Evolutionary conservation across 2,113 vertebrate genomes (phyloP), one percentile per base, ranked within the genome.

Genomic region (Anoplopoma fimbria): DNA sequence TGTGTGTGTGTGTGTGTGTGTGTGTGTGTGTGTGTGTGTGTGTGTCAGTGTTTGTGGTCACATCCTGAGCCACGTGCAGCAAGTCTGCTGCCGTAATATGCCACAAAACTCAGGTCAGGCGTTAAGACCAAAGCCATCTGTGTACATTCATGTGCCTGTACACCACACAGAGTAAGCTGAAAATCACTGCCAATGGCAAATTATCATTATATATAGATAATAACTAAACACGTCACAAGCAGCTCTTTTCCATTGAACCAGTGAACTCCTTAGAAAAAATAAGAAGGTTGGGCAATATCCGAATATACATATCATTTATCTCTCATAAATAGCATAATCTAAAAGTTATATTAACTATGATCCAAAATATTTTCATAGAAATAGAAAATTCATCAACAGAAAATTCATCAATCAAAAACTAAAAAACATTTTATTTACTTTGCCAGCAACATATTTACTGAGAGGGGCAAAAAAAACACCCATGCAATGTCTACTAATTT

Each of bases 51-150:
- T 77, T 57, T 85, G 85, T 49, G 80, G 83, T 93, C 91, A 93
- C 89, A 91, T 87, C 88, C 51, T 27, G 9, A 49, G 65, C 81
- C 91, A 89, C 89, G 91, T 93, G 91, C 92, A 71, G 60, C 0
- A 21, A 79, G 62, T 69, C 63, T 78, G 49, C 72, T 86, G 78
- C 0, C 4, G 12, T 79, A 69, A 81, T 75, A 71, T n/a, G 29
- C 45, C 53, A 70, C 71, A 27, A 63, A 77, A 83, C 82, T 84
- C 74, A 74, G 53, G 27, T 79, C 83, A 88, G 77, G 65, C 58
- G 29, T 74, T 49, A 62, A 55, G 65, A 79, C 80, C 79, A 33
- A 85, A 79, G 64, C 61, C 89, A 87, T 90, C 72, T 88, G 82
- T 79, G 68, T 64, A 78, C 51, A 29, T 86, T 77, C 57, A 1